Conservation (phyloP, 2,888 invertebrate genomes). For the Anoncus sp. region DNA sequence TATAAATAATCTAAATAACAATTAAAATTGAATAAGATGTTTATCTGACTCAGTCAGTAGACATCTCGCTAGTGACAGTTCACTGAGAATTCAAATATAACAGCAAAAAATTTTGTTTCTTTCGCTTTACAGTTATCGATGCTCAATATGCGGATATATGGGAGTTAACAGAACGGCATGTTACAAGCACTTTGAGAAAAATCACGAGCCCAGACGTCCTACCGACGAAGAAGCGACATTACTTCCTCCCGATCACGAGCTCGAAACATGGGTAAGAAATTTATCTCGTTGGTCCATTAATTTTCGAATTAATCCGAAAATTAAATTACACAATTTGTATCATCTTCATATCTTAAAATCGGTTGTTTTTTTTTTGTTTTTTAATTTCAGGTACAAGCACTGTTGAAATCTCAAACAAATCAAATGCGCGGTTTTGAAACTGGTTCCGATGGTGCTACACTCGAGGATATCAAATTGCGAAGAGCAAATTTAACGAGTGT, state of each 20-base stretch:
- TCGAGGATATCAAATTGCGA: conserved; percentile 30
- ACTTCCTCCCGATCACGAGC: conserved; percentile 82
- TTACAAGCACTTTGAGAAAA: conserved; percentile 84
- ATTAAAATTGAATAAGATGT: too few relatives aligned
- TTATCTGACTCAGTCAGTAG: too few relatives aligned
- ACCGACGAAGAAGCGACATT: conserved; percentile 70
- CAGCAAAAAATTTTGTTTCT: neutral
- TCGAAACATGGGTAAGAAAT: conserved; percentile 85
- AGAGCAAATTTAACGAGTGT: conserved; percentile 13
- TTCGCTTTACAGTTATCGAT: conserved; percentile 85
- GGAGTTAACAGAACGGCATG: conserved; percentile 85
- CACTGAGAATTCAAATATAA: too few relatives aligned
- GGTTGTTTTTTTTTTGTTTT: too few relatives aligned
- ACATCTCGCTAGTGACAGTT: too few relatives aligned
- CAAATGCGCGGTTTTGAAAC: conserved; percentile 70
- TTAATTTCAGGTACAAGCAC: conserved; percentile 71
- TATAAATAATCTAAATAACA: too few relatives aligned
- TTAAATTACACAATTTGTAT: conserved; percentile 4
- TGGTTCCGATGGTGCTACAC: conserved; percentile 20
- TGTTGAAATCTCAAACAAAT: conserved; percentile 72
- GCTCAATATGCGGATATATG: conserved; percentile 85
- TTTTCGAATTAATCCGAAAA: neutral
- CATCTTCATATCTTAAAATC: neutral
- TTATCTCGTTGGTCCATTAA: neutral
- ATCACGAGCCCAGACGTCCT: conserved; percentile 82